These are phyloP conservation scores for Leptinotarsa haldemani DNA, from an alignment of 2,888 invertebrate species.

Conservation along the genomic window DNA sequence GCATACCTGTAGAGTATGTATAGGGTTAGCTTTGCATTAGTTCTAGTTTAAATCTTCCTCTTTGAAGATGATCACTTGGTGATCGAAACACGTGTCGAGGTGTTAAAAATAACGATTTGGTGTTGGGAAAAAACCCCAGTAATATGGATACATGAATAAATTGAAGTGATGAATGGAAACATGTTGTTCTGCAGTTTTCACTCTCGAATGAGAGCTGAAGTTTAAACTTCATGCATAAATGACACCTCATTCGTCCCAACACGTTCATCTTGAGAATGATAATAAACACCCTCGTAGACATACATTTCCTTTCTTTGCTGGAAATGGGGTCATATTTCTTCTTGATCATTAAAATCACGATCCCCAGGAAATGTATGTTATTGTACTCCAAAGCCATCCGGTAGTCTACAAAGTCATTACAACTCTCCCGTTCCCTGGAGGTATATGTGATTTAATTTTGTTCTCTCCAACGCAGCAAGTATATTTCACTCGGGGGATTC, in stretches of 20 bases:
- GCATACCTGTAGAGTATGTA: no score
- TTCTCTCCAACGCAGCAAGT: constrained; percentile 13
- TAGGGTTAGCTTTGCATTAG: no score
- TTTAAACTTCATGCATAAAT: background rate
- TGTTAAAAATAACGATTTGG: no score
- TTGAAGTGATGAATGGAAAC: no score
- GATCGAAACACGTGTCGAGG: no score
- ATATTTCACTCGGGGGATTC: constrained; percentile 20
- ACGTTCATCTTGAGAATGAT: background rate
- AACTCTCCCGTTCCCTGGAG: background rate
- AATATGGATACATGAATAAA: no score
- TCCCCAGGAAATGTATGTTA: background rate
- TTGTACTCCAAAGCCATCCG: constrained; percentile 8
- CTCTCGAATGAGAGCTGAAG: no score
- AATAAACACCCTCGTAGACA: background rate
- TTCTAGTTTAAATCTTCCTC: no score
- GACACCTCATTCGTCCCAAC: background rate
- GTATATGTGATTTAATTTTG: constrained; percentile 19
- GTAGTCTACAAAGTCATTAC: constrained; percentile 3
- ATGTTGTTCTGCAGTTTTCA: no score
- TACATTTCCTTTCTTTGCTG: background rate
- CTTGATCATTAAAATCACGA: background rate
- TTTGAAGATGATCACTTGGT: no score
- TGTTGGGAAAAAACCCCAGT: no score
- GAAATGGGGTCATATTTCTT: background rate